Evolutionary conservation across 2,113 vertebrate species (phyloP).

Genomic region (Gymnocephalus cernua): DNA sequence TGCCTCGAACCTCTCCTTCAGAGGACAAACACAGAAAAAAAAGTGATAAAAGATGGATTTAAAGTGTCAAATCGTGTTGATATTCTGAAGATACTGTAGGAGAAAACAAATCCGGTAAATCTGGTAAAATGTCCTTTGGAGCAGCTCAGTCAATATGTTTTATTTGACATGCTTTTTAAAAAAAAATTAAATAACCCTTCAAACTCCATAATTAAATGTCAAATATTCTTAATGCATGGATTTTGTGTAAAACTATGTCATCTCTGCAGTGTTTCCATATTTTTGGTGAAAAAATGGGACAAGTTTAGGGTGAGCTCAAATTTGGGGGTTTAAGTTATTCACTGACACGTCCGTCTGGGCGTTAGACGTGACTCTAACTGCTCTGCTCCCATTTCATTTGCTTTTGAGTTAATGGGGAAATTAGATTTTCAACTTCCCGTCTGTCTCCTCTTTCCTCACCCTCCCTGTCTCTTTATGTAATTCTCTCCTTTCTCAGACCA

Average conservation of each 20-base stretch:
- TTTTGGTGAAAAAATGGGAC: neutral
- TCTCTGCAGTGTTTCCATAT: neutral
- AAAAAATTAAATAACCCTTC: neutral
- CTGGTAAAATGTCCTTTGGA: constrained; percentile 3
- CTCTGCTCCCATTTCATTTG: constrained; percentile 31
- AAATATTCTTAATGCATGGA: neutral
- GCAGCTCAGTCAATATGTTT: neutral
- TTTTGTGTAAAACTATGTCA: neutral
- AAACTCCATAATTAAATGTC: neutral
- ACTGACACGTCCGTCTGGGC: constrained; percentile 3
- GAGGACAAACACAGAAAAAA: constrained; percentile 26
- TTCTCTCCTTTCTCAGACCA: neutral
- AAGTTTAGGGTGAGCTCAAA: neutral
- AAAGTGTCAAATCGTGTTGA: neutral
- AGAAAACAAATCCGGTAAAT: too few species aligned
- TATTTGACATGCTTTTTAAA: neutral
- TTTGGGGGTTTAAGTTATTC: constrained; percentile 4
- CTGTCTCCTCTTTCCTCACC: neutral
- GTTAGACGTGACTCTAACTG: constrained; percentile 32
- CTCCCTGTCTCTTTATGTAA: neutral
- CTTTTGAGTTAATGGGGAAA: constrained; percentile 35
- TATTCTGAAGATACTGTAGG: neutral
- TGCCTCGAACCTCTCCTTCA: constrained; percentile 93
- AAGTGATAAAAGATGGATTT: neutral
- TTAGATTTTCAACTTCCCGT: constrained; percentile 35